Conservation (phyloP, 1,140 invertebrate genomes). For the Eciton burchellii region DNA sequence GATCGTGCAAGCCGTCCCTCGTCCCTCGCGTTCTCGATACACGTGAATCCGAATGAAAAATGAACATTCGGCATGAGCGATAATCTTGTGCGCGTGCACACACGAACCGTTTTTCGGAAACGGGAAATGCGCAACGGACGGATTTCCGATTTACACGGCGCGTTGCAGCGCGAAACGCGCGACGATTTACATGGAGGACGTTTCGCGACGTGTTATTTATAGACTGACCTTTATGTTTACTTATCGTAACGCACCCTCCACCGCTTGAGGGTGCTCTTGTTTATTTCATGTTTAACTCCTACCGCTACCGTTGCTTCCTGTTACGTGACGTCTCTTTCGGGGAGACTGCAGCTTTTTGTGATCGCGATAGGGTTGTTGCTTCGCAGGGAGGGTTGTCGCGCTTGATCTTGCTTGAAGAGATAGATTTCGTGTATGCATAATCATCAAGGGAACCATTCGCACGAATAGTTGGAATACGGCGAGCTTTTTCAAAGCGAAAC, state of each 20-base stretch:
- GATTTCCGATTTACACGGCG: constrained; percentile 57
- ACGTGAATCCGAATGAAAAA: constrained; percentile 12
- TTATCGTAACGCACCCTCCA: constrained; percentile 53
- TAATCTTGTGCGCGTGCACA: constrained; percentile 19
- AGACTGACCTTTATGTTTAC: constrained; percentile 58
- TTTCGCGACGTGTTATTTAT: constrained; percentile 59
- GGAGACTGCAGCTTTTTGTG: background rate
- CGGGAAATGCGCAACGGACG: constrained; percentile 49
- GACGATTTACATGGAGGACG: constrained; percentile 52
- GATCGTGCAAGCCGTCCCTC: background rate
- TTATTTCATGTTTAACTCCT: constrained; percentile 23
- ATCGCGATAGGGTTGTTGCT: too few species aligned
- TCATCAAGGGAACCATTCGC: background rate
- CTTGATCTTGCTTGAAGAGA: background rate
- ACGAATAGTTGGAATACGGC: background rate
- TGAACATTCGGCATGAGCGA: constrained; percentile 32
- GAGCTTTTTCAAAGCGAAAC: too few species aligned
- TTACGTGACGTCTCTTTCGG: background rate
- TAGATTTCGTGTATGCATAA: background rate
- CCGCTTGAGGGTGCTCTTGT: constrained; percentile 11
- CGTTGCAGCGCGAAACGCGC: constrained; percentile 46
- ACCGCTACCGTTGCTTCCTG: constrained; percentile 3
- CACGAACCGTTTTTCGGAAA: constrained; percentile 39
- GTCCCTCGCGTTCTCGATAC: too few species aligned
- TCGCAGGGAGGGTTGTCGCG: background rate